Percentiles rank a stretch among this genome's conserved stretches.
Conservation (phyloP, 2,797 vertebrate species). For the Mallotus villosus region DNA sequence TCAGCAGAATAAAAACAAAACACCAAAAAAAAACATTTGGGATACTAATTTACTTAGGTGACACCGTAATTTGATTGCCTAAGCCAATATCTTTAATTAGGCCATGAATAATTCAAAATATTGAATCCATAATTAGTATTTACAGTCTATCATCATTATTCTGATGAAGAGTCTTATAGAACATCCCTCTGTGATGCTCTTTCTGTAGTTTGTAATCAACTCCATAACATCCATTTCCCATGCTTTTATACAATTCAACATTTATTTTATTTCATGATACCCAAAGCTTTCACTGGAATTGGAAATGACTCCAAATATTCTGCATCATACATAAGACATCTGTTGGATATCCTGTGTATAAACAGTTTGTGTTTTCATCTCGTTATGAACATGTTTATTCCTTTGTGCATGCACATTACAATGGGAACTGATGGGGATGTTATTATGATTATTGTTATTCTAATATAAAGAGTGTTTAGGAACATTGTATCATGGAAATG, state of each 20-base stretch:
- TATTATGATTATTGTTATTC: background rate
- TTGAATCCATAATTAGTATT: background rate
- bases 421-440: background rate
- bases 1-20: conserved; percentile 17
- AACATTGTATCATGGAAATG: background rate
- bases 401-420: background rate
- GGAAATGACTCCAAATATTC: conserved; percentile 26
- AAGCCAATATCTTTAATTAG: background rate
- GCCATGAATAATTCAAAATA: background rate
- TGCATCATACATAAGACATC: conserved; percentile 50
- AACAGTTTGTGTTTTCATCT: conserved; percentile 18
- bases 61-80: conserved; percentile 25
- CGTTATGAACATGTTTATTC: conserved; percentile 8
- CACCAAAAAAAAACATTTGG: background rate
- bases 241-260: conserved; percentile 62
- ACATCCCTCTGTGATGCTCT: conserved; percentile 50
- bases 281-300: conserved; percentile 47
- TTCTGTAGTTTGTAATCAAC: conserved; percentile 54
- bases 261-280: conserved; percentile 60
- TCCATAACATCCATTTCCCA: conserved; percentile 70
- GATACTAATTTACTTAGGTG: background rate
- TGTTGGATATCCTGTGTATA: conserved; percentile 32
- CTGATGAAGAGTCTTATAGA: conserved; percentile 50
- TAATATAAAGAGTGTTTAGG: background rate
- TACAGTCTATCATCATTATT: conserved; percentile 35